These are phyloP conservation scores for Protobothrops mucrosquamatus DNA, from an alignment of 2,113 vertebrate species.

Conservation along the genomic window DNA sequence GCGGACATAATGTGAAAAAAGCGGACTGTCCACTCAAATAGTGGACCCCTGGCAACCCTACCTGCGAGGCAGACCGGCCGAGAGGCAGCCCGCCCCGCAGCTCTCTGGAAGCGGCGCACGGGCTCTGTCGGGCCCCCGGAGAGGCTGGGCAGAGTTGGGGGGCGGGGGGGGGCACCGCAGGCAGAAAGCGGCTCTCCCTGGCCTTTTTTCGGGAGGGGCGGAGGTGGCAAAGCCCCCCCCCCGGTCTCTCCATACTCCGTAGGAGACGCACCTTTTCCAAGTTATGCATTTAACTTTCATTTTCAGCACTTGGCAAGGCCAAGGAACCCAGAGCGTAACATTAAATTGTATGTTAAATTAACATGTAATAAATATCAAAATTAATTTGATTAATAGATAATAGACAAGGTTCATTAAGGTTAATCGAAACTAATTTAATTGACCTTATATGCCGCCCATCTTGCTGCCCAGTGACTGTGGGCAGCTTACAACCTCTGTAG, in stretches of 20 bases:
- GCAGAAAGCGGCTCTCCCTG: neutral
- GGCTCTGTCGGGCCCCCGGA: neutral
- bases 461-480: neutral
- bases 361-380: neutral
- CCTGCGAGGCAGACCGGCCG: neutral
- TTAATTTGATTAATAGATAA: neutral
- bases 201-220: neutral
- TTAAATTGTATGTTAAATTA: neutral
- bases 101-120: neutral
- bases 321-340: neutral
- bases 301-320: neutral
- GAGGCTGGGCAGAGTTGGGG: too few species aligned
- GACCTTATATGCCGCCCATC: neutral
- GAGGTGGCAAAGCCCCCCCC: neutral
- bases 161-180: neutral
- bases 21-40: too few species aligned
- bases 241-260: rapidly evolving
- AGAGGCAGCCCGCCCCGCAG: neutral
- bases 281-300: neutral
- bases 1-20: too few species aligned
- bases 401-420: neutral
- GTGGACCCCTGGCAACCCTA: too few species aligned
- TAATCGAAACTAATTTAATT: neutral
- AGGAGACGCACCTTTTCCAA: neutral
- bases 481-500: neutral